Evolutionary conservation across 1,140 invertebrate genomes (phyloP).

Genomic region (Muscidifurax raptorellus): DNA sequence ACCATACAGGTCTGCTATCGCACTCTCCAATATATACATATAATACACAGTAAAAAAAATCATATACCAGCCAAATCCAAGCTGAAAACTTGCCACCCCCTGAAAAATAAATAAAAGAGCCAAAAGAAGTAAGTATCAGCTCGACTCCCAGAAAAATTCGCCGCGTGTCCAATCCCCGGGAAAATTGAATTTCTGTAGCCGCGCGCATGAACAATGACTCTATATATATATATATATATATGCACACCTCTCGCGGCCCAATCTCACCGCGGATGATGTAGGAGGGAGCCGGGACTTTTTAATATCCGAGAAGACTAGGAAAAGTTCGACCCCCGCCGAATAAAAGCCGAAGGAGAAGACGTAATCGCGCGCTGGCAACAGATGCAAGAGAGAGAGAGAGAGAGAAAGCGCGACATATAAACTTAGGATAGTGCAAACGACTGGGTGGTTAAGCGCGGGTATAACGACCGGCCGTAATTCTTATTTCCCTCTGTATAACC

Average conservation of each 20-base stretch:
- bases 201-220: constrained; percentile 34
- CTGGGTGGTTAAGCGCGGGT: constrained; percentile 44
- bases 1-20: too few relatives aligned
- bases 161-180: not conserved
- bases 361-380: constrained; percentile 59
- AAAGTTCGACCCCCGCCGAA: constrained; percentile 7
- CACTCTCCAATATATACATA: too few relatives aligned
- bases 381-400: constrained; percentile 59
- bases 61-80: too few relatives aligned
- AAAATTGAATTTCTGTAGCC: constrained; percentile 44
- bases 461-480: constrained; percentile 60
- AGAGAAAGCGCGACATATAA: constrained; percentile 61
- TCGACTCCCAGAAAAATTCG: not conserved
- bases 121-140: not conserved
- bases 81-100: too few relatives aligned
- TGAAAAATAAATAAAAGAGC: constrained; percentile 14
- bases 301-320: constrained; percentile 38
- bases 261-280: constrained; percentile 42
- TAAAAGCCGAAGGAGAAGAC: constrained; percentile 18
- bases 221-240: not conserved
- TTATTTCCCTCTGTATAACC: constrained; percentile 51
- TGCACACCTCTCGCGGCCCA: not conserved
- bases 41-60: too few relatives aligned
- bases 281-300: constrained; percentile 44
- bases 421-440: constrained; percentile 66